Evolutionary conservation across 2,797 vertebrate species (phyloP).

Genomic region (Notoglanidium macrostoma): DNA sequence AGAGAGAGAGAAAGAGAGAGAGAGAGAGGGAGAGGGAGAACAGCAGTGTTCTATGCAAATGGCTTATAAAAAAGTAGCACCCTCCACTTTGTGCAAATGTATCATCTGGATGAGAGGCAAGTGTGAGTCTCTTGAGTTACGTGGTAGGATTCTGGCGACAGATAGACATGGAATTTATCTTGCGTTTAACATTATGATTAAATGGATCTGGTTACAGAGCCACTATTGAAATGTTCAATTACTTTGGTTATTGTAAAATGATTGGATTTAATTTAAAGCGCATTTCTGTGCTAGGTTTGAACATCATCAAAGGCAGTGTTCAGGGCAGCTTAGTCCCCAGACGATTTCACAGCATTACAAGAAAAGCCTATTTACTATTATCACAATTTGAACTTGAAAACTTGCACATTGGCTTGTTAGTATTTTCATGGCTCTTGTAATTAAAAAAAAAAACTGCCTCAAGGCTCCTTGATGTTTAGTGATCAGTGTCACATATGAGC

Average conservation of each 20-base stretch:
- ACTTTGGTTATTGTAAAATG: constrained; percentile 26
- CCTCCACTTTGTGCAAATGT: constrained; percentile 61
- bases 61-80: constrained; percentile 61
- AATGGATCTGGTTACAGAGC: constrained; percentile 11
- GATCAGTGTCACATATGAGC: background rate
- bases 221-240: background rate
- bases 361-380: constrained; percentile 2
- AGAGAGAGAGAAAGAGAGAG: constrained; percentile 32
- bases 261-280: constrained; percentile 18
- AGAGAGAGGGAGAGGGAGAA: constrained; percentile 35
- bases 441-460: background rate
- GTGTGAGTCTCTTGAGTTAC: constrained; percentile 49
- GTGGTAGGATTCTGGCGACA: constrained; percentile 26
- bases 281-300: background rate
- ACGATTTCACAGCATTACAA: constrained; percentile 29
- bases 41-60: constrained; percentile 59
- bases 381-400: constrained; percentile 22
- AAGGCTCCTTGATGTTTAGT: constrained; percentile 10
- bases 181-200: constrained; percentile 3
- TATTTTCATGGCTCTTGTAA: constrained; percentile 34
- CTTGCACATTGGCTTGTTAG: background rate
- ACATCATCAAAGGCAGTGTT: constrained; percentile 1
- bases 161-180: constrained; percentile 16
- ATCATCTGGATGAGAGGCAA: constrained; percentile 51
- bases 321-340: background rate